These are phyloP conservation scores for Ammodramus savannarum DNA, from an alignment of 2,113 vertebrate species.

Conservation along the genomic window DNA sequence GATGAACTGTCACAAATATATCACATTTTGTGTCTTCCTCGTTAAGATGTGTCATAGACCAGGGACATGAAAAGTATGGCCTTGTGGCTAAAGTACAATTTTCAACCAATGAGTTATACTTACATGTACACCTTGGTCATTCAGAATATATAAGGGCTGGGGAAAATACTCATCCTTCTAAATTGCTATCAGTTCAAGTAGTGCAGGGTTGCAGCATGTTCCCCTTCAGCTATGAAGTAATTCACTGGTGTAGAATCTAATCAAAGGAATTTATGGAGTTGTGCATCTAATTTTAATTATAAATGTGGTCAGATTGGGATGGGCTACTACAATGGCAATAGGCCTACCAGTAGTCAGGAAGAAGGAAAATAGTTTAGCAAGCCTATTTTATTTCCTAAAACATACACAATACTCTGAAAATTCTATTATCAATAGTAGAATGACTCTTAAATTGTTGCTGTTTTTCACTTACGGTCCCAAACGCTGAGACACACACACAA, in stretches of 20 bases:
- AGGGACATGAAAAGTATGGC: not conserved
- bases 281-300: not conserved
- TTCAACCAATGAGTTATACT: not conserved
- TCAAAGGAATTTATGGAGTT: not conserved
- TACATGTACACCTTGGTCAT: not conserved
- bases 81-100: not conserved
- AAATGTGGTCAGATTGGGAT: not conserved
- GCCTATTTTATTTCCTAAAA: not conserved
- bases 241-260: not conserved
- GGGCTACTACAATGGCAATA: not conserved
- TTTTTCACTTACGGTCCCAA: not conserved
- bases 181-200: not conserved
- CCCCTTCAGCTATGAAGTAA: not conserved
- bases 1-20: fast-evolving
- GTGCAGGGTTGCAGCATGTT: not conserved
- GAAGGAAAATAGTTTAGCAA: not conserved
- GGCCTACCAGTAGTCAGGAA: not conserved
- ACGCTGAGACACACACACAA: not conserved
- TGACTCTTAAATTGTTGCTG: not conserved
- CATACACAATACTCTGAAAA: not conserved
- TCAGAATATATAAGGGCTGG: not conserved
- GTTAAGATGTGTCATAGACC: not conserved
- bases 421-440: not conserved
- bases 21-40: not conserved
- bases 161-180: not conserved